Conservation (phyloP, 2,113 vertebrate species). For the Oplegnathus fasciatus region DNA sequence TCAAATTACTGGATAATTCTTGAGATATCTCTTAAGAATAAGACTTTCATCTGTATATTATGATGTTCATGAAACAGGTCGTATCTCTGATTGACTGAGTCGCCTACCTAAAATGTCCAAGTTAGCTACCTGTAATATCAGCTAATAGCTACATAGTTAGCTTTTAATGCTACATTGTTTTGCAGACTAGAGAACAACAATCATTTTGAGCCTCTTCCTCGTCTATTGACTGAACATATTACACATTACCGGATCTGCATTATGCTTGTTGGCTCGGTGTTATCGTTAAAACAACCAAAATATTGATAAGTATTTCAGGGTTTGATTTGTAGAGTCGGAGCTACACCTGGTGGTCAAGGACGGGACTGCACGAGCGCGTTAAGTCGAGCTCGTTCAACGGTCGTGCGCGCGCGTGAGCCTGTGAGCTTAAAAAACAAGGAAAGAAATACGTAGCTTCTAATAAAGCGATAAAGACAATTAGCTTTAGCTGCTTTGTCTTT, state of each 20-base stretch:
- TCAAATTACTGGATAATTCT: background rate
- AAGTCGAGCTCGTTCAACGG: background rate
- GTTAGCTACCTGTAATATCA: background rate
- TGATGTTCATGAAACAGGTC: background rate
- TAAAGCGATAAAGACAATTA: background rate
- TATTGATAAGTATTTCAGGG: accelerated
- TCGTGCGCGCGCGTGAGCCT: background rate
- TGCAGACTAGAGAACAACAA: background rate
- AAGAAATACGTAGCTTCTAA: background rate
- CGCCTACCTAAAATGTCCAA: background rate
- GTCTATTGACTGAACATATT: background rate
- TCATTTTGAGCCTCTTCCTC: background rate
- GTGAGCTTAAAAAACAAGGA: background rate
- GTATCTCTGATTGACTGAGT: background rate
- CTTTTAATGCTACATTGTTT: background rate
- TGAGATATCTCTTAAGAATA: background rate
- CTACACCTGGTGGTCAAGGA: constrained; percentile 42
- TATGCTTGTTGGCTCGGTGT: background rate
- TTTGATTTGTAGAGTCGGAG: background rate
- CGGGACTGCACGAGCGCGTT: background rate
- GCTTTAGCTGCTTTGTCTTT: background rate
- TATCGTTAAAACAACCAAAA: background rate
- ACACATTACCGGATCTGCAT: background rate
- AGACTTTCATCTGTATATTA: background rate
- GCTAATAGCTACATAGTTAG: too few species aligned